phyloP scores from a whole-genome alignment of 2,797 vertebrate genomes.

The Netta rufina region DNA sequence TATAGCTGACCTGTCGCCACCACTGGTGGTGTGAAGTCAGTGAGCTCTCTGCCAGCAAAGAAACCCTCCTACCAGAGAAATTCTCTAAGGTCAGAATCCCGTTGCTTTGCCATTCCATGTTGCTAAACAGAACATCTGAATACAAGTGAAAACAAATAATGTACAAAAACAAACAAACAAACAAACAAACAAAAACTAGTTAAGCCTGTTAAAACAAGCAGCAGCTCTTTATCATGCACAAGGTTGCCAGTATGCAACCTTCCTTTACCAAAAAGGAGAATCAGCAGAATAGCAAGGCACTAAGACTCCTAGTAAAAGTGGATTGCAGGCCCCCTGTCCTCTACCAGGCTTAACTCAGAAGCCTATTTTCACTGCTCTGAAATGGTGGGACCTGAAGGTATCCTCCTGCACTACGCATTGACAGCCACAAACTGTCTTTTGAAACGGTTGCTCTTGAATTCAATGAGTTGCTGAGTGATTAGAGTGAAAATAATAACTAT shows the following conservation, averaged over 20 bases:
- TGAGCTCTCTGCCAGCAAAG: background rate
- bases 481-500: background rate
- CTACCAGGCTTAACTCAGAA: background rate
- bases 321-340: background rate
- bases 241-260: background rate
- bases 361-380: background rate
- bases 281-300: background rate
- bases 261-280: background rate
- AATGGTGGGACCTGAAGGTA: background rate
- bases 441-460: background rate
- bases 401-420: accelerated
- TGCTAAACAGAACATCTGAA: background rate
- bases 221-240: background rate
- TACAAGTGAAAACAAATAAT: background rate
- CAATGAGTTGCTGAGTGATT: background rate
- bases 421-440: background rate
- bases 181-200: background rate
- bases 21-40: background rate
- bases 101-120: too few species aligned
- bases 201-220: background rate
- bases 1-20: background rate
- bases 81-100: background rate
- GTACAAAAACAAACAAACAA: background rate
- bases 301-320: background rate
- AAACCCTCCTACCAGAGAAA: background rate